Evolutionary conservation across 2,113 vertebrate species (phyloP).

Genomic region (Trachemys scripta): DNA sequence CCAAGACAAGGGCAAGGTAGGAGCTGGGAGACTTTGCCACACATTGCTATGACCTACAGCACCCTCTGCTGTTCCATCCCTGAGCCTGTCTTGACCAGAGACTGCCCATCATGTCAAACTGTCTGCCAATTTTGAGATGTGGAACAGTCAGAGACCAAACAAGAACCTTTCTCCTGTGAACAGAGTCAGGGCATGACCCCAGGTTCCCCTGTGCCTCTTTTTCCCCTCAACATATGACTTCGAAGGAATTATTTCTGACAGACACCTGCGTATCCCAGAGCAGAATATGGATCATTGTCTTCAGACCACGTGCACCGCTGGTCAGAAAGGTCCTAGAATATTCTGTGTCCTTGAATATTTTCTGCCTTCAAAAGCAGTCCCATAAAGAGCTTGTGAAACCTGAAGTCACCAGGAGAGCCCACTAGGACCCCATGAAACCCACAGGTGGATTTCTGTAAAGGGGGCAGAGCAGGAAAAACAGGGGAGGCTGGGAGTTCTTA

Average conservation of each 20-base stretch:
- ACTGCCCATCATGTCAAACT: neutral
- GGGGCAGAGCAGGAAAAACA: neutral
- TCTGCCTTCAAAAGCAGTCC: neutral
- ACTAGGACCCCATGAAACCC: neutral
- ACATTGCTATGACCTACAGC: neutral
- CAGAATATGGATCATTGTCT: neutral
- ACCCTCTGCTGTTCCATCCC: neutral
- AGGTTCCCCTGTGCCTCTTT: slow-evolving; percentile 55
- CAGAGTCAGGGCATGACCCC: neutral
- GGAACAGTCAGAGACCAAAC: slow-evolving; percentile 66
- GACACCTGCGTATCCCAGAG: slow-evolving; percentile 63
- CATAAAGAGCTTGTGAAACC: neutral
- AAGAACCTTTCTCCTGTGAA: slow-evolving; percentile 20
- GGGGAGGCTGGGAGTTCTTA: neutral
- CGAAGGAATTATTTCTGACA: slow-evolving; percentile 57
- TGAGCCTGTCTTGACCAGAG: neutral
- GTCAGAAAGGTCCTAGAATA: neutral
- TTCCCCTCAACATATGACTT: slow-evolving; percentile 46
- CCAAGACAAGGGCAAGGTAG: neutral
- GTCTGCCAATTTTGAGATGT: slow-evolving; percentile 10
- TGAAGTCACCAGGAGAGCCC: neutral
- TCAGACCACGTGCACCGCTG: neutral
- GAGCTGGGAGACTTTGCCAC: neutral
- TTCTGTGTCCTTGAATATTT: neutral
- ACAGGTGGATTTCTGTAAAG: neutral